phyloP scores from a whole-genome alignment of 1,140 invertebrate species.

The Sminthurinus signatus region DNA sequence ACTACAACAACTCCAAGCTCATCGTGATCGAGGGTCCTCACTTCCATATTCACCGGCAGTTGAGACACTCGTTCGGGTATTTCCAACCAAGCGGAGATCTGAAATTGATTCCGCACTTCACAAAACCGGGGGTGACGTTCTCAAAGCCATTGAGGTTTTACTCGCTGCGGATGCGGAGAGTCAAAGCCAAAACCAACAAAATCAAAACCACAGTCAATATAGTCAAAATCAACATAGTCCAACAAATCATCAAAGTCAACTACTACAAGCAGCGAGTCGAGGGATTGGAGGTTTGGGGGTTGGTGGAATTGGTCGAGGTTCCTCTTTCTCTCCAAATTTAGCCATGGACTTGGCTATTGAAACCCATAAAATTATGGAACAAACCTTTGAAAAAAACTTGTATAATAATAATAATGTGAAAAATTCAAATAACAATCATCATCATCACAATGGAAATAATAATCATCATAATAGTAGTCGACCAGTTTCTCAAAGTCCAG shows the following conservation, averaged over 20 bases:
- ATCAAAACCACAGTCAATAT: too few species aligned
- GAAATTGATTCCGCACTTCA: constrained; percentile 75
- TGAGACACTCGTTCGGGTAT: constrained; percentile 69
- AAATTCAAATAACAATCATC: constrained; percentile 13
- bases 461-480: neutral
- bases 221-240: constrained; percentile 12
- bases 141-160: constrained; percentile 82
- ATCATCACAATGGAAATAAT: constrained; percentile 1
- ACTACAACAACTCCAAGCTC: neutral
- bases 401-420: constrained; percentile 16
- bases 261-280: constrained; percentile 13
- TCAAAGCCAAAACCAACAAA: constrained; percentile 16
- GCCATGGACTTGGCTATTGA: constrained; percentile 36
- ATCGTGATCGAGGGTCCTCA: neutral
- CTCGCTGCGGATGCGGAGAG: constrained; percentile 17
- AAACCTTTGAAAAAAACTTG: constrained; percentile 23
- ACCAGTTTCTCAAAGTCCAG: neutral
- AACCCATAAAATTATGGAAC: constrained; percentile 30
- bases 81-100: constrained; percentile 70
- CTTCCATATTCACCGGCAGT: constrained; percentile 44
- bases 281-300: neutral
- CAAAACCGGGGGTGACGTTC: constrained; percentile 68
- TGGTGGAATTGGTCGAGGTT: too few species aligned
- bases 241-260: constrained; percentile 5
- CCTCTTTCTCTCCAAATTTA: neutral